Evolutionary conservation across 2,888 invertebrate species (phyloP).

Genomic region (Mechanitis mazaeus): DNA sequence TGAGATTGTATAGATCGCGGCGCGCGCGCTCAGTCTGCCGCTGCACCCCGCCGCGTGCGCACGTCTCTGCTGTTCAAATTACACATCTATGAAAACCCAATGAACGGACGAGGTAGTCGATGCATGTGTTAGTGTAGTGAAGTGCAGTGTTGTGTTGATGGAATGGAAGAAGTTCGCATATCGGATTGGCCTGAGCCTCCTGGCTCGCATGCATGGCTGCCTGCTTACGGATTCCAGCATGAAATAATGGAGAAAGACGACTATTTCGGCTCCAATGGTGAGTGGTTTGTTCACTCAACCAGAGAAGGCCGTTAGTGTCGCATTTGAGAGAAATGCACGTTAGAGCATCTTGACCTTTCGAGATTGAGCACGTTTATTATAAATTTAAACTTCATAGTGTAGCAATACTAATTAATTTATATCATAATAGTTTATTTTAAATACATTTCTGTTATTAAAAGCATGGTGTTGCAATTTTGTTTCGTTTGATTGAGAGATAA

Average conservation of each 20-base stretch:
- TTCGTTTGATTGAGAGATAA: slow-evolving; percentile 35
- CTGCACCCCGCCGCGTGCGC: slow-evolving; percentile 61
- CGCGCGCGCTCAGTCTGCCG: slow-evolving; percentile 63
- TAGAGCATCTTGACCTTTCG: slow-evolving; percentile 31
- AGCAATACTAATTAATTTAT: neutral
- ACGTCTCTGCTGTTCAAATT: slow-evolving; percentile 33
- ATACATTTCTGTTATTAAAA: neutral
- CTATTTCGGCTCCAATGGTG: slow-evolving; percentile 80
- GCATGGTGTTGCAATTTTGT: slow-evolving; percentile 32
- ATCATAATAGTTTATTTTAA: neutral
- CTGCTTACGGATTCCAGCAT: slow-evolving; percentile 86
- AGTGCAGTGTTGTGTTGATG: slow-evolving; percentile 72
- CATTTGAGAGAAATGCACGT: slow-evolving; percentile 38
- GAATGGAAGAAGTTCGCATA: slow-evolving; percentile 80
- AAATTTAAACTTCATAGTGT: neutral
- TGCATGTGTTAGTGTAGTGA: slow-evolving; percentile 69
- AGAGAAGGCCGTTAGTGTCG: slow-evolving; percentile 32
- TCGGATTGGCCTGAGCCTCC: slow-evolving; percentile 82
- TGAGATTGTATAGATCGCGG: slow-evolving; percentile 51
- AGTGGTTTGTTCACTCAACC: slow-evolving; percentile 45
- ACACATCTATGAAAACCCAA: slow-evolving; percentile 56
- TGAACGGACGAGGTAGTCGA: slow-evolving; percentile 73
- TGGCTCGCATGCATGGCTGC: slow-evolving; percentile 86
- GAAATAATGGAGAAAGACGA: slow-evolving; percentile 80
- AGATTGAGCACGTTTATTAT: slow-evolving; percentile 1